Evolutionary conservation across 2,113 vertebrate genomes (phyloP).

Genomic region (Aegotheles bennettii): DNA sequence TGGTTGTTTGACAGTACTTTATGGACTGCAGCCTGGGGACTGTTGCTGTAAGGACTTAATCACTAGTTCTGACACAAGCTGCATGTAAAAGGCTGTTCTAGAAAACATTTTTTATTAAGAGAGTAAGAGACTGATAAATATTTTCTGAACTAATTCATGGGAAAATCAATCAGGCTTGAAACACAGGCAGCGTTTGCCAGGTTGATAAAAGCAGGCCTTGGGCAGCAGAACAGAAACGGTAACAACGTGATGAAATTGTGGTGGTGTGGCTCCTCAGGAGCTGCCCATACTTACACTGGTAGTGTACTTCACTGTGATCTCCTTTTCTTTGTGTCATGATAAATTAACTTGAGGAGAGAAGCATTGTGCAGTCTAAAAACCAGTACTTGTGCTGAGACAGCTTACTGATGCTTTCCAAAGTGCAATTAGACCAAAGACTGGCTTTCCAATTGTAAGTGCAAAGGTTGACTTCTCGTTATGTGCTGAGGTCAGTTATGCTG

Average conservation of each 20-base stretch:
- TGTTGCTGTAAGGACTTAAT: neutral
- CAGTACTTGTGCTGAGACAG: neutral
- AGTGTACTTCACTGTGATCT: neutral
- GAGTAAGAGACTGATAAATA: neutral
- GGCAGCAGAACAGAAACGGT: neutral
- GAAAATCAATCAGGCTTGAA: neutral
- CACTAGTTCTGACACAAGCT: neutral
- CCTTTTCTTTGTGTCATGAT: neutral
- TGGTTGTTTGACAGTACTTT: neutral
- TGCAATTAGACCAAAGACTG: fast-evolving
- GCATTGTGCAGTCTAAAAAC: neutral
- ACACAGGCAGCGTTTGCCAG: neutral
- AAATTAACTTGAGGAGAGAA: neutral
- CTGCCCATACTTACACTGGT: neutral
- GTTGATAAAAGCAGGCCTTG: neutral
- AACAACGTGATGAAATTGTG: neutral
- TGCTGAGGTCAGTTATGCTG: neutral
- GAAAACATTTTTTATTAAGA: neutral
- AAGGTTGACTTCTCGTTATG: neutral
- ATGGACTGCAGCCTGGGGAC: neutral
- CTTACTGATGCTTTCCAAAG: neutral
- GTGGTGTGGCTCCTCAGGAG: neutral
- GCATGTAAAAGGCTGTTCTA: neutral
- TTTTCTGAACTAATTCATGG: neutral
- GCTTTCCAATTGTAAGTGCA: neutral